Base-by-base conservation (phyloP, 2,113 vertebrate species). In the Solea senegalensis region DNA sequence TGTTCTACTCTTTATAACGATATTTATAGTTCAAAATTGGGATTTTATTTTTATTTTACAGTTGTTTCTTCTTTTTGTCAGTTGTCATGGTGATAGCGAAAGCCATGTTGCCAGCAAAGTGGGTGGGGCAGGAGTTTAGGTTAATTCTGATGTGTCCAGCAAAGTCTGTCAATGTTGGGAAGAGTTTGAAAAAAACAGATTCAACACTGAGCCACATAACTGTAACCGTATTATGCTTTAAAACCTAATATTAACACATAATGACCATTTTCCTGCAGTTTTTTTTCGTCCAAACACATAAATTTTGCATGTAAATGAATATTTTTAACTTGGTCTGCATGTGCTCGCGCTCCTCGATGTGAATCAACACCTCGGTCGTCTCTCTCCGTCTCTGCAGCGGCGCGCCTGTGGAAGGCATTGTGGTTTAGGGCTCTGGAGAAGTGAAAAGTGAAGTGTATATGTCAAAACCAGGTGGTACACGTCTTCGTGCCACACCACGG, bases 391-490 rank as follows among this genome's bases (percentile, higher is more conserved):
- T 72, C 57, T 60, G 57, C 43, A 71, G 67, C 58, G 46, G 46
- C 0, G 9, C 48, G 71, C 40, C 82, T 81, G 76, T 71, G 63
- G 68, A 80, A 82, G 39, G 54, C 82, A 74, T 78, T 86, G 69
- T 34, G 86, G 85, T 80, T 81, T 54, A 7, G 44, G 21, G 48
- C 45, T 72, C 34, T 79, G 70, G 52, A 59, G 27, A 27, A 34
- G 81, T 73, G 67, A 0, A 61, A 21, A 21, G 21, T 21, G 21
- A 21, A 21, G 21, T 21, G n/a, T 59, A 6, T 34, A 73, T 75
- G 65, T 82, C 77, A 83, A 68, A 80, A 76, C 60, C 89, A 86
- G 86, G 84, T 89, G 81, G 81, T 79, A n/a, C 78, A 40, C 15
- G 43, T 85, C 82, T 76, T 63, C 21, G 74, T 71, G 80, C 75